Percentiles rank a stretch among this genome's conserved stretches.
Conservation (phyloP, 2,888 invertebrate genomes). For the Ochropacha duplaris region DNA sequence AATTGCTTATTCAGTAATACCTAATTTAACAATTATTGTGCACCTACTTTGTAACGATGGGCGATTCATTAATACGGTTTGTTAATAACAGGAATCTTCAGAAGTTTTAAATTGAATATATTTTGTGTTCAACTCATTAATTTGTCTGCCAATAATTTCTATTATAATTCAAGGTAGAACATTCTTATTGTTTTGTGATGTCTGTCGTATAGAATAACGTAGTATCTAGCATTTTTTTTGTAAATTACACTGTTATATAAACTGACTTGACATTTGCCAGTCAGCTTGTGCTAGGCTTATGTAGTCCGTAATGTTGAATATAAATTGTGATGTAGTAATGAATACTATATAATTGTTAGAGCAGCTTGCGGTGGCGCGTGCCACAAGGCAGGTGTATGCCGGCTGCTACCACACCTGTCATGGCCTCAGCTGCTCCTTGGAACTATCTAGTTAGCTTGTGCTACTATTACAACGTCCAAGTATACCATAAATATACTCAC, state of each 20-base stretch:
- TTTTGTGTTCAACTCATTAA: no score
- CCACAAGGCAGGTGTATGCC: slow-evolving; percentile 70
- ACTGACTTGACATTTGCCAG: slow-evolving; percentile 38
- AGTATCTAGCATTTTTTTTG: slow-evolving; percentile 21
- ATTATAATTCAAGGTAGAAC: slow-evolving; percentile 6
- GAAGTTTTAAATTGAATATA: slow-evolving; percentile 19
- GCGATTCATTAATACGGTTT: slow-evolving; percentile 45
- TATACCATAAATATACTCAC: not conserved
- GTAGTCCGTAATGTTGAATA: slow-evolving; percentile 41
- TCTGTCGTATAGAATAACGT: slow-evolving; percentile 12
- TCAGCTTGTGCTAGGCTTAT: slow-evolving; percentile 56
- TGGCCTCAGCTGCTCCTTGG: slow-evolving; percentile 70
- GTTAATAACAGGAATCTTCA: slow-evolving; percentile 28
- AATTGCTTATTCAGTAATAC: not conserved
- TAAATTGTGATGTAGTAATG: slow-evolving; percentile 54
- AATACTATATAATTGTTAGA: slow-evolving; percentile 58
- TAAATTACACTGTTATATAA: slow-evolving; percentile 38
- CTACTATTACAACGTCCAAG: not conserved
- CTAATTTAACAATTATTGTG: not conserved
- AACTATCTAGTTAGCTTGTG: slow-evolving; percentile 25
- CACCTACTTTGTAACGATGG: not conserved
- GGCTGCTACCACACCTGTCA: slow-evolving; percentile 80
- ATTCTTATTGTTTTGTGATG: slow-evolving; percentile 22
- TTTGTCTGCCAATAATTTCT: no score
- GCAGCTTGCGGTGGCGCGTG: slow-evolving; percentile 78